Percentiles rank a stretch among this genome's conserved stretches.
phyloP scores from a whole-genome alignment of 2,888 invertebrate species.

The Cephonodes hylas region DNA sequence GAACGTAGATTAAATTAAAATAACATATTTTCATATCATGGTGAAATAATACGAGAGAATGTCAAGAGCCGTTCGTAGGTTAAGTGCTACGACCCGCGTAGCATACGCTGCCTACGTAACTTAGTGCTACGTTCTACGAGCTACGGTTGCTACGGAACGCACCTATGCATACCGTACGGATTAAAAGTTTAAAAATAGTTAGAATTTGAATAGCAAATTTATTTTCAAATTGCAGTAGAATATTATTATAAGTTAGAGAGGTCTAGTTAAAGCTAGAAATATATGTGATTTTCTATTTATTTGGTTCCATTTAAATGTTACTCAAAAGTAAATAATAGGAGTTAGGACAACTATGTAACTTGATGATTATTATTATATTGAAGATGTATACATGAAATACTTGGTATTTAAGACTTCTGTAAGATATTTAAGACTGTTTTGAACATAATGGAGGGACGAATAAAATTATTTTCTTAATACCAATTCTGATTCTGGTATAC shows the following conservation, averaged over 20 bases:
- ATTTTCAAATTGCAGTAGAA: background rate
- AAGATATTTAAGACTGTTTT: no score
- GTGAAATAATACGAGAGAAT: background rate
- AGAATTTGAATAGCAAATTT: background rate
- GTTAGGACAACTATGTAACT: no score
- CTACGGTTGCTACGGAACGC: background rate
- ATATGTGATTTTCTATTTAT: no score
- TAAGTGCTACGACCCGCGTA: constrained; percentile 1
- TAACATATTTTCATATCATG: background rate
- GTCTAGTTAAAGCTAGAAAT: no score
- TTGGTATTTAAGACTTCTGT: no score
- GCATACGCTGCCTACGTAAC: background rate
- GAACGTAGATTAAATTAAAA: background rate
- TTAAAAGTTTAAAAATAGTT: background rate
- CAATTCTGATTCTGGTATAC: no score
- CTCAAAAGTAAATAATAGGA: no score
- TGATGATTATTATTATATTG: no score
- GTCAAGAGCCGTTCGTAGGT: constrained; percentile 1
- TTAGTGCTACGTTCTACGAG: constrained; percentile 5
- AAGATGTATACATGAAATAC: no score
- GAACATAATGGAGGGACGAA: no score
- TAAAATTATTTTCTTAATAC: no score
- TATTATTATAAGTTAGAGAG: background rate
- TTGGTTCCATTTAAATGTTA: no score
- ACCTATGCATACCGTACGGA: background rate